phyloP scores from a whole-genome alignment of 2,113 vertebrate species.

The Hippopotamus amphibius region DNA sequence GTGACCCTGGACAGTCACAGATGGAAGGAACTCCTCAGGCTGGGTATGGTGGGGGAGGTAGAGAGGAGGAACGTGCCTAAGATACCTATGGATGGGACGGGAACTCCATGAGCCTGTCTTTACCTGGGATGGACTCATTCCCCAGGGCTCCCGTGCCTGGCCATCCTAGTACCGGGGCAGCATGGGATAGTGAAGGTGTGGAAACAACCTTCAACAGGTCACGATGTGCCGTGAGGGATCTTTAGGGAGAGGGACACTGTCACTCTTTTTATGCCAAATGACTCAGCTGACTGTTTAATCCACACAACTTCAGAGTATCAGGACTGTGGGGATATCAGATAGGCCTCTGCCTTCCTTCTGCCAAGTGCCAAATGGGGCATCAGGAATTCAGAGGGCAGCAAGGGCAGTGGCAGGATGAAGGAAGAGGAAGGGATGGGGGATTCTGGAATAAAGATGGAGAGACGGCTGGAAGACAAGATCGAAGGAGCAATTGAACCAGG shows the following conservation, averaged over 20 bases:
- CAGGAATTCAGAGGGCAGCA: background rate
- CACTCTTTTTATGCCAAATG: background rate
- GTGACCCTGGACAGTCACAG: constrained; percentile 14
- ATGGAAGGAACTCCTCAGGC: background rate
- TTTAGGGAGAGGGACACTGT: background rate
- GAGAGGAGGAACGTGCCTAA: background rate
- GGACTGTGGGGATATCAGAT: background rate
- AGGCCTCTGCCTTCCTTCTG: background rate
- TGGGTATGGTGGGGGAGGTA: background rate
- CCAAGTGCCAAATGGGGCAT: background rate
- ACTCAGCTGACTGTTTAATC: constrained; percentile 5
- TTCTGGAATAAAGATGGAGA: background rate
- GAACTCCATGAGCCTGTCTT: background rate
- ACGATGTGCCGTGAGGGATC: background rate
- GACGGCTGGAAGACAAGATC: background rate
- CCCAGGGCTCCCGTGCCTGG: background rate
- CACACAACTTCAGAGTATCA: background rate
- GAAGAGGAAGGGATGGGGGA: background rate
- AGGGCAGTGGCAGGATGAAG: background rate
- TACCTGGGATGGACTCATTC: background rate
- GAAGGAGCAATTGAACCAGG: background rate
- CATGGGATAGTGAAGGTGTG: background rate
- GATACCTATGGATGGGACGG: background rate
- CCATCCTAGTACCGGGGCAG: background rate
- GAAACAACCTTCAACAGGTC: constrained; percentile 12